phyloP scores from a whole-genome alignment of 2,113 vertebrate genomes.

The Nannospalax galili region DNA sequence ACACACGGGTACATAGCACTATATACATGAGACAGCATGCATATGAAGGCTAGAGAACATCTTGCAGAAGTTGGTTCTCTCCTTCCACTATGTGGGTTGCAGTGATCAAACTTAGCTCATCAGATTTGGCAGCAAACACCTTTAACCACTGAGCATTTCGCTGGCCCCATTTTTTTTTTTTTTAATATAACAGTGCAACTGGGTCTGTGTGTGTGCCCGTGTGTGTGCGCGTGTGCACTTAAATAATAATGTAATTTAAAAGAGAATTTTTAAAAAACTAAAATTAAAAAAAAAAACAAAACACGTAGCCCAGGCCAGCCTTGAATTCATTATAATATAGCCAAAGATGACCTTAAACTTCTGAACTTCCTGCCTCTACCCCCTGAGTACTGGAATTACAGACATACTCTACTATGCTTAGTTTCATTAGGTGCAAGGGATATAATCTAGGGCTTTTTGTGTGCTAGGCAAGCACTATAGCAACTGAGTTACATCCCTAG shows the following conservation, averaged over 20 bases:
- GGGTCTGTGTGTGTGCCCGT: too few species aligned
- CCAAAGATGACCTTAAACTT: not conserved
- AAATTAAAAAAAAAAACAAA: too few species aligned
- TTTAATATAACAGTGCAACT: too few species aligned
- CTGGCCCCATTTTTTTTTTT: not conserved
- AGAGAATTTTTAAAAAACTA: too few species aligned
- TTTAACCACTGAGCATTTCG: not conserved
- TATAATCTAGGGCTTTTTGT: not conserved
- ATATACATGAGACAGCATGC: not conserved
- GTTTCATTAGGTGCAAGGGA: not conserved
- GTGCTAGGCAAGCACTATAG: not conserved
- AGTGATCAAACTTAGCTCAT: not conserved
- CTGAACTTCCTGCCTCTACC: not conserved
- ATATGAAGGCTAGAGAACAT: not conserved
- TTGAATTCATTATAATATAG: not conserved
- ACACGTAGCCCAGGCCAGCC: not conserved
- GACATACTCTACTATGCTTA: not conserved
- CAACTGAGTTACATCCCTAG: not conserved
- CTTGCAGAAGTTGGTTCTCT: not conserved
- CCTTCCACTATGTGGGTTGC: not conserved
- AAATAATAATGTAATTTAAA: too few species aligned
- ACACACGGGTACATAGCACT: not conserved
- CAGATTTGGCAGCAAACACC: not conserved
- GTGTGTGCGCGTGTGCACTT: too few species aligned
- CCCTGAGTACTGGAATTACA: not conserved